A percentile compares a stretch with the other conserved stretches of the same genome.
Conservation (phyloP, 1,140 invertebrate genomes). For the Homalodisca vitripennis region DNA sequence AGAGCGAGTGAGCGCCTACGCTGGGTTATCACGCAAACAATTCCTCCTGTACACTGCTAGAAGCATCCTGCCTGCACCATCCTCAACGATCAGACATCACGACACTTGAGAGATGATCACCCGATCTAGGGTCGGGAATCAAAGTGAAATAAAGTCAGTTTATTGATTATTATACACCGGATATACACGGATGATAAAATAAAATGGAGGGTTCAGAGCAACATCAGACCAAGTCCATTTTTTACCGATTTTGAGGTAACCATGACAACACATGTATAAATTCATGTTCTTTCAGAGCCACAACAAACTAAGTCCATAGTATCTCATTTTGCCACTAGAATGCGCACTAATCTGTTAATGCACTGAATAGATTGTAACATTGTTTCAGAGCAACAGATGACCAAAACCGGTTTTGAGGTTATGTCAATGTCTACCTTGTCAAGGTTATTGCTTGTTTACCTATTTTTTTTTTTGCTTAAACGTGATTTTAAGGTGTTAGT, state of each 20-base stretch:
- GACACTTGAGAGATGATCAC: too few species aligned
- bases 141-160: too few species aligned
- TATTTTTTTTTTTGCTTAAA: not conserved
- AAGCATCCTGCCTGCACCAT: too few species aligned
- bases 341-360: conserved; percentile 14
- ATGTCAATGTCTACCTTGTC: not conserved
- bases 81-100: too few species aligned
- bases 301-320: too few species aligned
- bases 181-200: too few species aligned
- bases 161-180: too few species aligned
- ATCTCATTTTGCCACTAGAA: conserved; percentile 10
- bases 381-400: not conserved
- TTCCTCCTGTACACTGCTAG: too few species aligned
- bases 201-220: conserved; percentile 9
- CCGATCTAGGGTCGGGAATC: too few species aligned
- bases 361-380: conserved; percentile 11
- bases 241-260: conserved; percentile 12
- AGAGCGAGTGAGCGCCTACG: too few species aligned
- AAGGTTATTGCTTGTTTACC: conserved; percentile 6
- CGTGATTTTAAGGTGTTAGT: conserved; percentile 8
- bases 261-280: not conserved
- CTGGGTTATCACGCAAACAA: too few species aligned
- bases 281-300: too few species aligned
- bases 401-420: not conserved
- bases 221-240: conserved; percentile 18